These are phyloP conservation scores for Denticeps clupeoides DNA, from an alignment of 2,797 vertebrate genomes.

Conservation along the genomic window DNA sequence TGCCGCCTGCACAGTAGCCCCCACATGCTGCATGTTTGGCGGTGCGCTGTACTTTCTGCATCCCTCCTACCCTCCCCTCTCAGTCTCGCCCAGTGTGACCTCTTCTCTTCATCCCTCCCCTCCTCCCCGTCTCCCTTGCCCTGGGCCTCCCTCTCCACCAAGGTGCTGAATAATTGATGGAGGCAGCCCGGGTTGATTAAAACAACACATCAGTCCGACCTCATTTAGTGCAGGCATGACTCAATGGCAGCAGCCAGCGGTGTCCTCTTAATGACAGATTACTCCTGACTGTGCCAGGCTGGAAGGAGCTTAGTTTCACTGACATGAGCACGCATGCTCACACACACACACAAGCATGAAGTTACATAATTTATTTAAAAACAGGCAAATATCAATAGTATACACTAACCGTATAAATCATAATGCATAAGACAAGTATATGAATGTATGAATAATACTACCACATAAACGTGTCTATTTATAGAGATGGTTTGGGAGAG, in stretches of 20 bases:
- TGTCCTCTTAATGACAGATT: constrained; percentile 25
- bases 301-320: constrained; percentile 1
- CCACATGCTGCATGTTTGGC: too few species aligned
- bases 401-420: too few species aligned
- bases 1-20: too few species aligned
- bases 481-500: too few species aligned
- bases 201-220: constrained; percentile 37
- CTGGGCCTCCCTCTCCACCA: constrained; percentile 19
- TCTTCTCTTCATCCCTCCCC: constrained; percentile 22
- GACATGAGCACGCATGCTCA: background rate
- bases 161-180: constrained; percentile 36
- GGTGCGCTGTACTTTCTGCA: too few species aligned
- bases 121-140: background rate
- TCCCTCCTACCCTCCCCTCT: background rate
- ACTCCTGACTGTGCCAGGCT: constrained; percentile 12
- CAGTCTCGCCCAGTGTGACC: constrained; percentile 26
- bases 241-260: constrained; percentile 26
- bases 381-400: background rate
- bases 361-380: background rate
- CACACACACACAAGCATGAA: background rate
- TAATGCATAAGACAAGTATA: too few species aligned
- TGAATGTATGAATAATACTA: too few species aligned
- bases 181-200: constrained; percentile 38
- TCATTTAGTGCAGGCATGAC: constrained; percentile 27
- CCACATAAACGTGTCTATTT: too few species aligned